These are phyloP conservation scores for Anticlea derivata DNA, from an alignment of 2,888 invertebrate genomes.

Conservation along the genomic window DNA sequence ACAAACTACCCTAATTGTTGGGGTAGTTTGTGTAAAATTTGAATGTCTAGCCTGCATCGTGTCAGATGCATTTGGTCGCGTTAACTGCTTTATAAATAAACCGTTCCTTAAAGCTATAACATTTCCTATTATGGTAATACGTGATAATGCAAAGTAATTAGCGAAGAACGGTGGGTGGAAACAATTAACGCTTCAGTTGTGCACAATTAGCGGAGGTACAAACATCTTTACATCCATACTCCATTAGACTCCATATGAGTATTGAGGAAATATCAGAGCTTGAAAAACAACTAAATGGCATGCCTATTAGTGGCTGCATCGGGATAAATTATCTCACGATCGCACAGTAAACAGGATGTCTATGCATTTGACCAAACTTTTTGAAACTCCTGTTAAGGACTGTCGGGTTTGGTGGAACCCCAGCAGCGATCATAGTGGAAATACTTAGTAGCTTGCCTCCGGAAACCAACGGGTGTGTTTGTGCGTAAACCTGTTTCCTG, in stretches of 20 bases:
- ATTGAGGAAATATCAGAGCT: slow-evolving; percentile 56
- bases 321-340: slow-evolving; percentile 9
- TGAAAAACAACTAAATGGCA: slow-evolving; percentile 40
- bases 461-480: background rate
- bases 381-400: too few species aligned
- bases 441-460: background rate
- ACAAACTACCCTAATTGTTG: too few species aligned
- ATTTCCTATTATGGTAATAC: slow-evolving; percentile 50
- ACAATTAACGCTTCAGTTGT: slow-evolving; percentile 62
- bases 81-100: background rate
- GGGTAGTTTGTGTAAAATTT: too few species aligned
- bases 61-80: background rate
- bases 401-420: background rate
- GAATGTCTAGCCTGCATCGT: too few species aligned
- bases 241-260: too few species aligned
- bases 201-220: slow-evolving; percentile 55
- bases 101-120: slow-evolving; percentile 15
- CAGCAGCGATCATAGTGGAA: too few species aligned
- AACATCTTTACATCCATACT: slow-evolving; percentile 42
- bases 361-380: too few species aligned
- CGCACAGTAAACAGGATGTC: background rate
- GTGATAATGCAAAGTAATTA: slow-evolving; percentile 62
- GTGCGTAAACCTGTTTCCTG: slow-evolving; percentile 6
- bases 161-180: slow-evolving; percentile 52
- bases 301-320: slow-evolving; percentile 11